Conservation (phyloP, 2,888 invertebrate genomes). For the Halocaridina rubra region DNA sequence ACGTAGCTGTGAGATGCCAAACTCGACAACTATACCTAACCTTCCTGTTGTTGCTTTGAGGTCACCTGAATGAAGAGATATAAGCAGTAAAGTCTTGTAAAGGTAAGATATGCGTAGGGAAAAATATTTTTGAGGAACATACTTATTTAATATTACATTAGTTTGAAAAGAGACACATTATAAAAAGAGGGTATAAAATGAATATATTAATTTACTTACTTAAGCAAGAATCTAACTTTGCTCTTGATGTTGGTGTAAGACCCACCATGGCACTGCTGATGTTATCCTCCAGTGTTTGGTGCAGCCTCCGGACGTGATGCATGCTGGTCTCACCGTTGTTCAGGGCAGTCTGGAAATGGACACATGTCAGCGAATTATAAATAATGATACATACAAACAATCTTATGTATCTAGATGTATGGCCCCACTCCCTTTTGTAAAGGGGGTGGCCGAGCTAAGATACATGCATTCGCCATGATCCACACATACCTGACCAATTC, state of each 20-base stretch:
- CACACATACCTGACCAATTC: too few relatives aligned
- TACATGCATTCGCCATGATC: too few relatives aligned
- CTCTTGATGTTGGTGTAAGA: constrained; percentile 47
- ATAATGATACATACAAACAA: too few relatives aligned
- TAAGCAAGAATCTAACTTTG: constrained; percentile 79
- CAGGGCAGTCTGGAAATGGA: constrained; percentile 80
- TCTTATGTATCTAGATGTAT: too few relatives aligned
- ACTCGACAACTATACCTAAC: constrained; percentile 78
- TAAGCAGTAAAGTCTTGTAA: not conserved
- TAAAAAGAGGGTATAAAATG: too few relatives aligned
- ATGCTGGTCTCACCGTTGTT: constrained; percentile 93
- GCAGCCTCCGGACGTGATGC: constrained; percentile 89
- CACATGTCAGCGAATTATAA: too few relatives aligned
- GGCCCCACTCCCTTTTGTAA: too few relatives aligned
- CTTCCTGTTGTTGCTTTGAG: constrained; percentile 72
- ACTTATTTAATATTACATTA: not conserved
- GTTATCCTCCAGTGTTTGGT: constrained; percentile 79
- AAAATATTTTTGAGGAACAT: not conserved
- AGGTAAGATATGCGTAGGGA: not conserved
- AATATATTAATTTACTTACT: constrained; percentile 66
- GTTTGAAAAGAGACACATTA: not conserved
- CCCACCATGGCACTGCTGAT: constrained; percentile 76
- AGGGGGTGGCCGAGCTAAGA: too few relatives aligned
- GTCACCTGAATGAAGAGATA: constrained; percentile 64
- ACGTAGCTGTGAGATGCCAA: constrained; percentile 83